Percentiles rank a stretch among this genome's conserved stretches.
Evolutionary conservation across 2,113 vertebrate genomes (phyloP).

Genomic region (Cinclus mexicanus): DNA sequence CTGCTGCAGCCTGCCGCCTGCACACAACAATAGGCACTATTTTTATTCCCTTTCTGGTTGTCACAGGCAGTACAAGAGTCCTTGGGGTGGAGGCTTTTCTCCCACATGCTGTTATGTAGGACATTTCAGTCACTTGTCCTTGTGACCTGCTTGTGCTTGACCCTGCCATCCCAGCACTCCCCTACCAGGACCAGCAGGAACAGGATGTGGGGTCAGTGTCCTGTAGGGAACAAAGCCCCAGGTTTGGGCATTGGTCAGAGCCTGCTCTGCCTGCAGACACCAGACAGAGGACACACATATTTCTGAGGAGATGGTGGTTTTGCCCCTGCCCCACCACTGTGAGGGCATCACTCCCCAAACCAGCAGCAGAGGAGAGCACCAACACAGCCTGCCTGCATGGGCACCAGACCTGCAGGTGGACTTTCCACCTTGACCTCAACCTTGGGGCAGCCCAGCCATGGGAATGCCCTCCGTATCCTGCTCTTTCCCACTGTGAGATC

Average conservation of each 20-base stretch:
- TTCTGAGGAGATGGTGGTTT: not conserved
- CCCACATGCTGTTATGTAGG: not conserved
- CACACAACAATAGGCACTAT: slow-evolving; percentile 33
- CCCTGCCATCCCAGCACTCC: not conserved
- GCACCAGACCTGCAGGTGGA: not conserved
- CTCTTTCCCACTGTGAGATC: not conserved
- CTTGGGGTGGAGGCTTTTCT: not conserved
- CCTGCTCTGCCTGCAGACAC: not conserved
- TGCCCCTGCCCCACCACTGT: not conserved
- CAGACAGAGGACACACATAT: not conserved
- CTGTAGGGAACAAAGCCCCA: not conserved
- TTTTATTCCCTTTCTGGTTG: slow-evolving; percentile 35
- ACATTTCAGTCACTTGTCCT: not conserved
- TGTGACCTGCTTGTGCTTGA: slow-evolving; percentile 10
- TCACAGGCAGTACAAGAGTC: not conserved
- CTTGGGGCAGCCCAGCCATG: not conserved
- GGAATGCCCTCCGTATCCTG: not conserved
- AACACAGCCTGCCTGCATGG: accelerated
- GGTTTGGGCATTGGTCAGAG: not conserved
- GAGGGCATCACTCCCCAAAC: not conserved
- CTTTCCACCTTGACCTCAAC: not conserved
- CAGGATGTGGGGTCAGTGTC: not conserved
- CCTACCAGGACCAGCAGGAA: not conserved
- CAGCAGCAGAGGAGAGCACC: not conserved
- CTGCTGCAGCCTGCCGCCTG: not conserved